Evolutionary conservation across 2,113 vertebrate genomes (phyloP).

Genomic region (Cebus imitator): DNA sequence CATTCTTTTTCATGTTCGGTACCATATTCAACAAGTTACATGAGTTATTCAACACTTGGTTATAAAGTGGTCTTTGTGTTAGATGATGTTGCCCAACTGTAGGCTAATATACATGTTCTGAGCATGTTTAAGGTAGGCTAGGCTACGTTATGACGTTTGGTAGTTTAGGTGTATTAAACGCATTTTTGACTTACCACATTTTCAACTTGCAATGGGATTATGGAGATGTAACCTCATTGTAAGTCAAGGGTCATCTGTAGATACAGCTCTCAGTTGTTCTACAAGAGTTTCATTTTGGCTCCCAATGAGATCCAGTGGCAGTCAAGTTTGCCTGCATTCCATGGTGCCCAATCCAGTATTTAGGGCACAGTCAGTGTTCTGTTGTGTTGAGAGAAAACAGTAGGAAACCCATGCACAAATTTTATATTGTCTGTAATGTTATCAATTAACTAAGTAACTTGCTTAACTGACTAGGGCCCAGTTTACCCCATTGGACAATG

Average conservation of each 20-base stretch:
- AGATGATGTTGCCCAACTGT: not conserved
- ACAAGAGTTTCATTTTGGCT: not conserved
- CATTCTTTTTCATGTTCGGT: not conserved
- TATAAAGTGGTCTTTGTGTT: not conserved
- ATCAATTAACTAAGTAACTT: not conserved
- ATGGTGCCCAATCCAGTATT: not conserved
- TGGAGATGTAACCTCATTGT: not conserved
- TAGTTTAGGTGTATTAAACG: not conserved
- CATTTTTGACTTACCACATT: not conserved
- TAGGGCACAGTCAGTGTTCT: not conserved
- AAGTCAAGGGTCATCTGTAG: not conserved
- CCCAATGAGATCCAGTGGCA: not conserved
- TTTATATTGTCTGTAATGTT: not conserved
- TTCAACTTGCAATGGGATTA: not conserved
- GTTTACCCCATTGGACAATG: not conserved
- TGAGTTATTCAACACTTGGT: not conserved
- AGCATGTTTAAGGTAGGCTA: not conserved
- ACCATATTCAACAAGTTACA: not conserved
- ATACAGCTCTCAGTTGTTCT: not conserved
- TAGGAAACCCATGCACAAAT: not conserved
- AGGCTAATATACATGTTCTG: not conserved
- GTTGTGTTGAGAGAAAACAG: not conserved
- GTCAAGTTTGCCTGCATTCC: not conserved
- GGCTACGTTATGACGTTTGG: not conserved
- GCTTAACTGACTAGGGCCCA: not conserved